phyloP scores from a whole-genome alignment of 1,140 invertebrate genomes.

The Anadara kagoshimensis region DNA sequence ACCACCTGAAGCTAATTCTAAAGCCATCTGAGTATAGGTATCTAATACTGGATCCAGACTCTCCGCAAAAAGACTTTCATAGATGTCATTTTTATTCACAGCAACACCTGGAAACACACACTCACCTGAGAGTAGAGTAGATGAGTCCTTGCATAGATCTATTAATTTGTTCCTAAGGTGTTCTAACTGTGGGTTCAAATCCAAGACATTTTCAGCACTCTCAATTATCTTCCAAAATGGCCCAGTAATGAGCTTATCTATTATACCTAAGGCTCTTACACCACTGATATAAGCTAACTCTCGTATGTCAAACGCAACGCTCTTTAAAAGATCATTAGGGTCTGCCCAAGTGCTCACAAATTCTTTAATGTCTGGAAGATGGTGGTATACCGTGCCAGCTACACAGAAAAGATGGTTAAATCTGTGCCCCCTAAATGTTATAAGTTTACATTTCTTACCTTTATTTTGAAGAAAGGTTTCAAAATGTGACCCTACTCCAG shows the following conservation, averaged over 20 bases:
- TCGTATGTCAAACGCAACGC: slow-evolving; percentile 25
- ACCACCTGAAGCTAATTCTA: slow-evolving; percentile 12
- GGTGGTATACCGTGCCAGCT: slow-evolving; percentile 23
- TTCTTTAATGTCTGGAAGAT: slow-evolving; percentile 6
- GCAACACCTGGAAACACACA: slow-evolving; percentile 12
- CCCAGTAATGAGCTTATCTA: slow-evolving; percentile 38
- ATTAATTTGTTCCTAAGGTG: background rate
- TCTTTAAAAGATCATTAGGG: slow-evolving; percentile 30
- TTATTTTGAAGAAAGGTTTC: slow-evolving; percentile 19
- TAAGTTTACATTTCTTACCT: slow-evolving; percentile 5
- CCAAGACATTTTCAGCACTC: slow-evolving; percentile 10
- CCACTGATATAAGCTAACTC: slow-evolving; percentile 19
- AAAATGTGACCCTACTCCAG: slow-evolving; percentile 30
- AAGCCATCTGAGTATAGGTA: slow-evolving; percentile 32
- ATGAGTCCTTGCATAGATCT: slow-evolving; percentile 2
- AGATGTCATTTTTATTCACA: slow-evolving; percentile 8
- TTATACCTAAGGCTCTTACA: slow-evolving; percentile 30
- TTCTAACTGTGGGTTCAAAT: slow-evolving; percentile 13
- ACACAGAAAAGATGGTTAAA: slow-evolving; percentile 37
- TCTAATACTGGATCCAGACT: slow-evolving; percentile 15
- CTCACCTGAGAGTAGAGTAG: background rate
- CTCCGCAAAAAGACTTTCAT: slow-evolving; percentile 5
- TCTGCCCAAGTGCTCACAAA: slow-evolving; percentile 20
- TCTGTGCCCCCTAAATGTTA: slow-evolving; percentile 25
- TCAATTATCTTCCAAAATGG: slow-evolving; percentile 39